These are phyloP conservation scores for Thera obeliscata DNA, from an alignment of 2,888 invertebrate genomes.

Conservation along the genomic window DNA sequence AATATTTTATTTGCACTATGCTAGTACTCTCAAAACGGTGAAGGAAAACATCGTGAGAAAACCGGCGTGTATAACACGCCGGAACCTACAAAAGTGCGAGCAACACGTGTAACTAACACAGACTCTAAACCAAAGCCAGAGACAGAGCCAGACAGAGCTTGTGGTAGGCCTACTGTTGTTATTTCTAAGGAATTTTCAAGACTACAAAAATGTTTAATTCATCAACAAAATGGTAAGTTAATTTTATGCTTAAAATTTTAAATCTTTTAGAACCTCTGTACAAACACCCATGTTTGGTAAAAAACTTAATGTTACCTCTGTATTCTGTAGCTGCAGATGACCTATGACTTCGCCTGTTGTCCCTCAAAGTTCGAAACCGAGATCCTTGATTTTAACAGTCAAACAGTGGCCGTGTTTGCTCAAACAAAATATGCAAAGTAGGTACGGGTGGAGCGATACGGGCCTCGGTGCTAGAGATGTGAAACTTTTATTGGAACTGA, in stretches of 20 bases:
- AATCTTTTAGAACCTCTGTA: not conserved
- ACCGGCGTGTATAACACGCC: too few relatives aligned
- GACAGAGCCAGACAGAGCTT: too few relatives aligned
- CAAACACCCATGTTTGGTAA: conserved; percentile 4
- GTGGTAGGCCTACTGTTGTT: conserved; percentile 25
- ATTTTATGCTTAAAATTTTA: conserved; percentile 1
- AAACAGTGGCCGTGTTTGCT: conserved; percentile 78
- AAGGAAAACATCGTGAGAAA: too few relatives aligned
- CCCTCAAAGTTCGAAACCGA: conserved; percentile 60
- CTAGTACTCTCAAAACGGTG: too few relatives aligned
- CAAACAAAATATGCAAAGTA: conserved; percentile 83
- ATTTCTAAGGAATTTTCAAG: conserved; percentile 17
- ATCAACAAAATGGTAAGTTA: not conserved
- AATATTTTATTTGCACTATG: too few relatives aligned
- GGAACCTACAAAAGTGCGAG: too few relatives aligned
- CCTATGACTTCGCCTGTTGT: conserved; percentile 59
- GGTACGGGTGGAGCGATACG: conserved; percentile 77
- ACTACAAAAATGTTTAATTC: conserved; percentile 5
- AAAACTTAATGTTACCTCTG: conserved; percentile 10
- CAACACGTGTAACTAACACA: too few relatives aligned
- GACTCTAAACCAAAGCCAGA: too few relatives aligned
- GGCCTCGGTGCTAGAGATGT: conserved; percentile 45
- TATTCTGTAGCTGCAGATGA: conserved; percentile 43
- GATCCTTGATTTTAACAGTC: conserved; percentile 80
- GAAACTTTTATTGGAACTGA: conserved; percentile 5